phyloP scores from a whole-genome alignment of 2,113 vertebrate genomes.

The Cottus gobio region DNA sequence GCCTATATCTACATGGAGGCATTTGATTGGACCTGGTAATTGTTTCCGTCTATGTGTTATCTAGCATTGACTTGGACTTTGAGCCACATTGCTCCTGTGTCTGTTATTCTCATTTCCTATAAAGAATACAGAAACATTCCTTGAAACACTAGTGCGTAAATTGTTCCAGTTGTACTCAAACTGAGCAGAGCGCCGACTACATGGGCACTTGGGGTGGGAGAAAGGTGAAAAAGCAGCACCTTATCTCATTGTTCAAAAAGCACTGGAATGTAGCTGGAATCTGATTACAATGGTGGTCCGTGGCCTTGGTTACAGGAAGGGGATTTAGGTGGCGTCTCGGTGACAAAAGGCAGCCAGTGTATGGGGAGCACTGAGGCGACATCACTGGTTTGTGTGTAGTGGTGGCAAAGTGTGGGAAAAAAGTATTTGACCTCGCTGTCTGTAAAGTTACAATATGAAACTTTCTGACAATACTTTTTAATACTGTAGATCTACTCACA shows the following conservation, averaged over 20 bases:
- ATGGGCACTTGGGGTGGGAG: constrained; percentile 27
- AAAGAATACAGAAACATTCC: constrained; percentile 33
- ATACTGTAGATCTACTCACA: neutral
- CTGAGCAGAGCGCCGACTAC: constrained; percentile 18
- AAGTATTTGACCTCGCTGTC: neutral
- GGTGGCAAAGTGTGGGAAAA: constrained; percentile 51
- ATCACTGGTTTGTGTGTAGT: constrained; percentile 21
- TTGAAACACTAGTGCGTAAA: constrained; percentile 21
- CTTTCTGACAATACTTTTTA: neutral
- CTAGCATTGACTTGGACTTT: neutral
- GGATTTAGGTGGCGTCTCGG: constrained; percentile 74
- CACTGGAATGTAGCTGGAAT: constrained; percentile 72
- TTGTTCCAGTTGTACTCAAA: constrained; percentile 24
- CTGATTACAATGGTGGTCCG: constrained; percentile 70
- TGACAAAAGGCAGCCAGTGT: constrained; percentile 63
- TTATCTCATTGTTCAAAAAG: constrained; percentile 73
- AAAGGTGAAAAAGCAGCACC: constrained; percentile 44
- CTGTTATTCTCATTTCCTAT: constrained; percentile 39
- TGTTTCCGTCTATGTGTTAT: constrained; percentile 2
- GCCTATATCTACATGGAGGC: neutral
- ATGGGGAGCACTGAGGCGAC: constrained; percentile 54
- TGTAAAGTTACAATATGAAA: neutral
- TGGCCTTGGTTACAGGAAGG: constrained; percentile 75
- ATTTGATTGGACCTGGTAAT: neutral
- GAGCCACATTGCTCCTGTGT: constrained; percentile 13